A percentile compares a stretch with the other conserved stretches of the same genome.
These are phyloP conservation scores for Nesospiza acunhae DNA, from an alignment of 2,113 vertebrate species.

Conservation along the genomic window DNA sequence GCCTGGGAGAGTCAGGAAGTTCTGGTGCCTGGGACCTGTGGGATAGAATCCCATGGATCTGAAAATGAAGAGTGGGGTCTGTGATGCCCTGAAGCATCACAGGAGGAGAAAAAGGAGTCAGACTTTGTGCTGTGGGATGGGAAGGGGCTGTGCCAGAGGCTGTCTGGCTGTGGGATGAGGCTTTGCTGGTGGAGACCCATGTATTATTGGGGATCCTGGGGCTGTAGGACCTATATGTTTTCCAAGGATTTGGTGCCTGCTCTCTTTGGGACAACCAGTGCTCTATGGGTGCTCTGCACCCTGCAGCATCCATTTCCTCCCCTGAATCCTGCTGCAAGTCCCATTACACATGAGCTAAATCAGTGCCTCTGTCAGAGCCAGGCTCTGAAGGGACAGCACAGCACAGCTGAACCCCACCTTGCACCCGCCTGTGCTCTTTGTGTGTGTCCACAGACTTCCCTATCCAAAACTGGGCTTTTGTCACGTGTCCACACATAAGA, in stretches of 20 bases:
- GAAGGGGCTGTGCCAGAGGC: background rate
- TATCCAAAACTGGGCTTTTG: background rate
- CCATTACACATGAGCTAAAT: background rate
- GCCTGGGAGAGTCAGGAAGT: accelerated
- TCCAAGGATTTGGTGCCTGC: background rate
- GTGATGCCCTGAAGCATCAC: background rate
- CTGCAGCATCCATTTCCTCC: background rate
- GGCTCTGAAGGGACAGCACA: background rate
- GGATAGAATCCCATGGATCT: background rate
- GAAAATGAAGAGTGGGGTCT: background rate
- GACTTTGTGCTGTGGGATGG: background rate
- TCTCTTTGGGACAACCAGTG: background rate
- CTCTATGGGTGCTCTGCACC: background rate
- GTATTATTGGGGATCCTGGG: background rate
- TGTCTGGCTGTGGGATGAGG: background rate
- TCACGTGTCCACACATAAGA: background rate
- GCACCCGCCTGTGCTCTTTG: background rate
- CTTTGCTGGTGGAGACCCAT: background rate
- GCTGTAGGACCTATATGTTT: background rate
- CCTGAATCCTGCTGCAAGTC: background rate
- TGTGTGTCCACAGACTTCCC: background rate
- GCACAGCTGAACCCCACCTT: background rate
- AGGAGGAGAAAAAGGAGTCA: background rate
- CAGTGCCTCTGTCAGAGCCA: background rate
- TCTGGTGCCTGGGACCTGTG: background rate